These are phyloP conservation scores for Heliconius ismenius DNA, from an alignment of 2,888 invertebrate genomes.

Conservation along the genomic window DNA sequence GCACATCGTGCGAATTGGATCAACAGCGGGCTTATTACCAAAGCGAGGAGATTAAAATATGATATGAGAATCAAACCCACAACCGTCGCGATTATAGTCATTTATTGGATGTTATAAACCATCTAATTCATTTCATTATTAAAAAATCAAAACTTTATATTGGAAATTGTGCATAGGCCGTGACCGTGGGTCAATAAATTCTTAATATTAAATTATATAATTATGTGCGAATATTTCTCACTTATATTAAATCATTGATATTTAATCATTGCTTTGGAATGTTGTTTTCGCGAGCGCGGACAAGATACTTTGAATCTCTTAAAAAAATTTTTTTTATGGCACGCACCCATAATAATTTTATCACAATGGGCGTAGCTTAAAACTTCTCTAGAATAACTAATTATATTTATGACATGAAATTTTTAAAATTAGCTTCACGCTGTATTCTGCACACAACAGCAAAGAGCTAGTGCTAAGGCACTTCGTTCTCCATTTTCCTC, in stretches of 20 bases:
- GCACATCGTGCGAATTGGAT: no score
- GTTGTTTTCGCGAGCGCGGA: not conserved
- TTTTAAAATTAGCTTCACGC: not conserved
- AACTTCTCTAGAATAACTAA: no score
- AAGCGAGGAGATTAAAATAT: no score
- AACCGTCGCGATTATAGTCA: not conserved
- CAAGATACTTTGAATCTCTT: not conserved
- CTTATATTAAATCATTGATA: constrained; percentile 5
- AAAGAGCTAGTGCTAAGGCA: not conserved
- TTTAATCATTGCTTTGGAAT: constrained; percentile 17
- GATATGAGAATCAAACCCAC: not conserved
- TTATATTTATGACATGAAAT: not conserved
- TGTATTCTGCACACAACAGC: no score
- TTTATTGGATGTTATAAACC: not conserved
- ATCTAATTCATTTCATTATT: not conserved
- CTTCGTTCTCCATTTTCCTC: no score
- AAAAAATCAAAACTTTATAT: not conserved
- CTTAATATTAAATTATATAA: not conserved
- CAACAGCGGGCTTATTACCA: no score
- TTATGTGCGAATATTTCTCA: not conserved
- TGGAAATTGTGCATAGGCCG: not conserved
- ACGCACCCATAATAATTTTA: not conserved
- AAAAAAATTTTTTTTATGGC: not conserved
- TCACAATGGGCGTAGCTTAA: not conserved
- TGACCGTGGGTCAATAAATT: not conserved